These are phyloP conservation scores for Gryon sp. DNA, from an alignment of 1,140 invertebrate genomes.

Conservation along the genomic window DNA sequence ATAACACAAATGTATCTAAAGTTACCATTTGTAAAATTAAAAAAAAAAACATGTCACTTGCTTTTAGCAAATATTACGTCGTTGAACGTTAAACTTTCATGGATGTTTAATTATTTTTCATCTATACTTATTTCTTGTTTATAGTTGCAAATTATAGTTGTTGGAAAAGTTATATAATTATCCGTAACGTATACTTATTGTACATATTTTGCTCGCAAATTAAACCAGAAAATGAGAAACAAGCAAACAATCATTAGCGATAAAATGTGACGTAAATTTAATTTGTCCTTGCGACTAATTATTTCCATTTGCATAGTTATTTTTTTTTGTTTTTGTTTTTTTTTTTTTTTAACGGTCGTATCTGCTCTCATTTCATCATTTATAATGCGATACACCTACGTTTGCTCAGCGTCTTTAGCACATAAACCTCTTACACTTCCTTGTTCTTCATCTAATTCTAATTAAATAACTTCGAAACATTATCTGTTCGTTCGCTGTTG, in stretches of 20 bases:
- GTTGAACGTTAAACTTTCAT: no score
- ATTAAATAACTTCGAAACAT: conserved; percentile 77
- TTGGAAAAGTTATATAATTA: no score
- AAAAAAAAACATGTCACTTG: no score
- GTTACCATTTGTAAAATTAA: no score
- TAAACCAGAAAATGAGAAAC: conserved; percentile 15
- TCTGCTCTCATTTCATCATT: conserved; percentile 67
- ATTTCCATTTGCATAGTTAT: conserved; percentile 42
- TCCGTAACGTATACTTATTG: no score
- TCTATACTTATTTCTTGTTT: no score
- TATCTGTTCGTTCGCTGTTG: conserved; percentile 65
- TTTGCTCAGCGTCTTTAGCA: conserved; percentile 34
- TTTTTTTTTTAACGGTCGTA: conserved; percentile 27
- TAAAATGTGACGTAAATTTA: conserved; percentile 39
- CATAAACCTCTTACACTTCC: conserved; percentile 59
- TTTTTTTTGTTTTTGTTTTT: neutral
- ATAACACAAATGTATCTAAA: no score
- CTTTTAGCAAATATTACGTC: no score
- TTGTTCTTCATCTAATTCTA: conserved; percentile 67
- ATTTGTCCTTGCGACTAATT: conserved; percentile 54
- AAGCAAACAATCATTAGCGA: conserved; percentile 15
- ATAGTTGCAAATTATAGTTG: no score
- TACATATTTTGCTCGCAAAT: conserved; percentile 22
- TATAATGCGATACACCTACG: conserved; percentile 36
- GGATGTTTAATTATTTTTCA: no score